Conservation (phyloP, 2,113 vertebrate species). For the Aegotheles bennettii region DNA sequence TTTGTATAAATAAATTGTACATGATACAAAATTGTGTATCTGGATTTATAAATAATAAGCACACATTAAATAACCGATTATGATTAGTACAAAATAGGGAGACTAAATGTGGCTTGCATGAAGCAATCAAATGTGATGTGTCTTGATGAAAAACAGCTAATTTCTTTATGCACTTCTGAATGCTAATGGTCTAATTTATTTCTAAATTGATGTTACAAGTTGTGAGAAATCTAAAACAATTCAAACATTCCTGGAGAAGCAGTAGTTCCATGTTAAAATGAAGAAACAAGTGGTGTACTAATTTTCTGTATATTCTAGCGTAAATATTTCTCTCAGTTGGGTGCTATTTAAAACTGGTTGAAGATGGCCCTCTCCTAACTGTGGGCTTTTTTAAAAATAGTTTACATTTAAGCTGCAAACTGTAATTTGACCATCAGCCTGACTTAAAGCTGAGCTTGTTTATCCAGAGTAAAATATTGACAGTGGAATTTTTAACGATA, state of each 20-base stretch:
- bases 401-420: background rate
- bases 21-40: background rate
- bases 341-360: background rate
- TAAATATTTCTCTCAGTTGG: background rate
- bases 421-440: background rate
- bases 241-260: background rate
- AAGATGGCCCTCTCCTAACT: background rate
- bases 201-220: background rate
- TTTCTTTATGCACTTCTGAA: background rate
- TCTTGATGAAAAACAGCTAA: background rate
- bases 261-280: background rate
- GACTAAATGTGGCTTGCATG: background rate
- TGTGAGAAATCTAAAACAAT: background rate
- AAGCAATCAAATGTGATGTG: background rate
- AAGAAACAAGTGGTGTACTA: background rate
- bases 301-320: background rate
- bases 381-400: background rate
- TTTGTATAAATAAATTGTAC: background rate
- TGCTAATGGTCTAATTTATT: background rate
- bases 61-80: background rate
- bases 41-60: background rate
- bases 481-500: background rate
- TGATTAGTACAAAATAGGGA: background rate
- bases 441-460: background rate
- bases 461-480: background rate